Evolutionary conservation across 92 coral and sea anemone genomes (phyloP).

Genomic region (Actinostola sp.): DNA sequence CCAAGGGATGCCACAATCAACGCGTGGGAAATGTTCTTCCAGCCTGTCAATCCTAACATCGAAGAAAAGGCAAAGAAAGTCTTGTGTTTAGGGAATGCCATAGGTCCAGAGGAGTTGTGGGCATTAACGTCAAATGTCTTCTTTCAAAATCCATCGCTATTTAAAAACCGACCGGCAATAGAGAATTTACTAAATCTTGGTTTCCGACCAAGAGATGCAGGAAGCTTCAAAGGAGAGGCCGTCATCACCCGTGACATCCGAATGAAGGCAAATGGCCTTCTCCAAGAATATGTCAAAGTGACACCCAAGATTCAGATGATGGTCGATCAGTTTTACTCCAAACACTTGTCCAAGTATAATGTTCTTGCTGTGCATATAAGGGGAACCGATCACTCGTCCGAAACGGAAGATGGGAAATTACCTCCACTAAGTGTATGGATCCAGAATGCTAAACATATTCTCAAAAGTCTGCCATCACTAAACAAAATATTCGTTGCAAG

Average conservation of each 20-base stretch:
- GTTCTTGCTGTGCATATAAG: constrained; percentile 79
- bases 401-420: constrained; percentile 40
- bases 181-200: constrained; percentile 36
- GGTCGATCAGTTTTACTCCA: constrained; percentile 37
- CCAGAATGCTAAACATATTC: constrained; percentile 33
- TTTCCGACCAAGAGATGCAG: constrained; percentile 31
- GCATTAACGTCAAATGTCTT: not conserved
- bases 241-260: constrained; percentile 45
- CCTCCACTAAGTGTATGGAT: constrained; percentile 56
- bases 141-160: not conserved
- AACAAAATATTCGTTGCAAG: constrained; percentile 69
- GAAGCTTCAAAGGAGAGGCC: constrained; percentile 22
- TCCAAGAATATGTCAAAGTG: constrained; percentile 40
- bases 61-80: constrained; percentile 44
- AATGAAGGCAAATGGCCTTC: constrained; percentile 34
- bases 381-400: constrained; percentile 75
- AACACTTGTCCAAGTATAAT: constrained; percentile 33
- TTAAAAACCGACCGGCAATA: not conserved
- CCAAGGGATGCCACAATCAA: constrained; percentile 46
- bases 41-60: constrained; percentile 62
- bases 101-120: not conserved
- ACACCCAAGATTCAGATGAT: constrained; percentile 27
- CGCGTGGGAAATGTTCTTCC: constrained; percentile 80
- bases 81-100: constrained; percentile 41
- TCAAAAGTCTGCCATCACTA: constrained; percentile 42